Base-by-base conservation (phyloP, 2,888 invertebrate species). In the Anticlea derivata region DNA sequence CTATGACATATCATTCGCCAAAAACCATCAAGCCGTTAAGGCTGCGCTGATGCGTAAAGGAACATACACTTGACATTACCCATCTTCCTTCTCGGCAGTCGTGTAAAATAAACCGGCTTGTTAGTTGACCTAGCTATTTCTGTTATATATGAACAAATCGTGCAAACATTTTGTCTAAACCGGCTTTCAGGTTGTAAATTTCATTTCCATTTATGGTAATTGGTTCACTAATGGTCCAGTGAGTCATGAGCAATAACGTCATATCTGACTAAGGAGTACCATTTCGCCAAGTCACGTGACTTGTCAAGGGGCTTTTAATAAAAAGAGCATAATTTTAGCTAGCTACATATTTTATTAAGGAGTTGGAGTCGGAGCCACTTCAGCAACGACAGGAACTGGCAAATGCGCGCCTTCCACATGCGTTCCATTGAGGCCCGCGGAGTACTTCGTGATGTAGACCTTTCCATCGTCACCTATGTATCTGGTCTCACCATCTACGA, bases 381-480 rank as follows among this genome's bases (percentile, higher is more conserved):
- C 50, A 11, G 70, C 53, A 0, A 63, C 61, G 7, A 66, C 65
- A 7, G 75, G 62, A 0, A 63, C 63, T 40, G 70, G 69, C 26
- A 82, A 48, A 57, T 84, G 81, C 13, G 63, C 53, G 11, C 74
- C 77, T 50, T 78, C 73, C 5, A 73, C 68, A 13, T 73, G 72
- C 27, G 55, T 58, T 2, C 85, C 84, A 26, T 82, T 70, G 4
- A 75, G 59, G 1, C 80, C 82, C 1, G 84, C 77, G 7, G 63
- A 66, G 61, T 81, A 84, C 52, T 77, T 80, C 1, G 80, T 80
- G 33, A 77, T 59, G 63, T 82, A 80, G n/a, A 66, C 72, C 59
- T 79, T 67, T 30, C 83, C 84, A 37, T 83, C 80, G 7, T 75
- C 73, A 0, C 78, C 74, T 2, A 80, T 63, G 67, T 68, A 85